A percentile compares a stretch with the other conserved stretches of the same genome.
phyloP scores from a whole-genome alignment of 2,797 vertebrate species.

The Catharus ustulatus region DNA sequence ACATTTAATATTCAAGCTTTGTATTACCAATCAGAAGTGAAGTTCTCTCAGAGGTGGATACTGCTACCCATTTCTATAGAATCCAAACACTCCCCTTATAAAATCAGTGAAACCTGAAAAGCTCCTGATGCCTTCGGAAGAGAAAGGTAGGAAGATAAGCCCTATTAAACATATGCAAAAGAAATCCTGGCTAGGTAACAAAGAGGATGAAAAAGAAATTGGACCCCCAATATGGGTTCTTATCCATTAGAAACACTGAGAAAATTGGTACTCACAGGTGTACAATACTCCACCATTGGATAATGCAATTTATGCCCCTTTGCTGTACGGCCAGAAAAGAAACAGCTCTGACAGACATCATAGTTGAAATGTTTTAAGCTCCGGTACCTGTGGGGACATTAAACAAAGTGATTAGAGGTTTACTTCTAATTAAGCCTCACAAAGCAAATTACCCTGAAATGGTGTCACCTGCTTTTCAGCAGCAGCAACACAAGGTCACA shows the following conservation, averaged over 20 bases:
- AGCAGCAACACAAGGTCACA: background rate
- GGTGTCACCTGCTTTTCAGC: background rate
- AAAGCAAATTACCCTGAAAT: background rate
- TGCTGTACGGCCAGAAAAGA: constrained; percentile 96
- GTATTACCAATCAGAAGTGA: background rate
- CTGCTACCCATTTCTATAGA: background rate
- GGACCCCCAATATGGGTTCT: background rate
- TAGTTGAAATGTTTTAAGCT: constrained; percentile 99
- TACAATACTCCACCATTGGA: constrained; percentile 99
- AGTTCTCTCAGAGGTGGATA: background rate
- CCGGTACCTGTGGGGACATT: constrained; percentile 85
- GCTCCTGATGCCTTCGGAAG: background rate
- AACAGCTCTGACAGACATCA: constrained; percentile 98
- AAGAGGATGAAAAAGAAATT: background rate
- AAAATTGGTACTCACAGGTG: constrained; percentile 84
- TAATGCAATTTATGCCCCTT: constrained; percentile 98
- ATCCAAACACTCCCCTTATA: background rate
- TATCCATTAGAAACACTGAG: background rate
- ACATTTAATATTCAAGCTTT: background rate
- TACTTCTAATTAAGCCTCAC: background rate
- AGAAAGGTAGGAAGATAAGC: background rate
- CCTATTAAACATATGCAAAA: background rate
- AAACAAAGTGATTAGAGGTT: constrained; percentile 11
- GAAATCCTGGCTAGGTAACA: background rate
- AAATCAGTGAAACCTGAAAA: background rate